phyloP scores from a whole-genome alignment of 2,797 vertebrate species.

The Furcifer pardalis region DNA sequence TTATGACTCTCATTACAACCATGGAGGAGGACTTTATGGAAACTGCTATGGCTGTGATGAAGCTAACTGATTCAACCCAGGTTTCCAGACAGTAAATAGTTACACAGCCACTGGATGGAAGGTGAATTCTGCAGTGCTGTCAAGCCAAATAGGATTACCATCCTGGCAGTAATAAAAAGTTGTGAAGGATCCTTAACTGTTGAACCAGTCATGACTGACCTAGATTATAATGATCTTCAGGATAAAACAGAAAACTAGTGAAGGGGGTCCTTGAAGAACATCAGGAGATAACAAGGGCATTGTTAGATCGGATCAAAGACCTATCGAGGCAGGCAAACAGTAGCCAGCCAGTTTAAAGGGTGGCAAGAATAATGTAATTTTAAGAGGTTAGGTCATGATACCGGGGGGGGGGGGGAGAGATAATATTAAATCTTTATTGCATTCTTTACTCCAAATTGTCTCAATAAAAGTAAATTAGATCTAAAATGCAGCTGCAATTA shows the following conservation, averaged over 20 bases:
- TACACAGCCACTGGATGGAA: too few species aligned
- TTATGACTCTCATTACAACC: not conserved
- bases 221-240: not conserved
- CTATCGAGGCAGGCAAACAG: not conserved
- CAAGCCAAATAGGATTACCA: not conserved
- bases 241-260: not conserved
- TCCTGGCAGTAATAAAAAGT: not conserved
- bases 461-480: conserved; percentile 14
- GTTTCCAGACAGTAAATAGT: not conserved
- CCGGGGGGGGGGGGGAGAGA: conserved; percentile 7
- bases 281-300: not conserved
- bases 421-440: not conserved
- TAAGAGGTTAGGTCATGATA: not conserved
- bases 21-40: not conserved
- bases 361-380: not conserved
- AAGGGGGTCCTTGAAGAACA: not conserved
- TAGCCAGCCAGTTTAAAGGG: not conserved
- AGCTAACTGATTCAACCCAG: not conserved
- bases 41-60: fast-evolving
- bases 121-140: not conserved
- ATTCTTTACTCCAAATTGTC: not conserved
- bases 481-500: not conserved
- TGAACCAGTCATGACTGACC: not conserved
- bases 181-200: not conserved
- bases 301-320: not conserved